phyloP scores from a whole-genome alignment of 2,888 invertebrate species.

The Cyclophora albipunctata region DNA sequence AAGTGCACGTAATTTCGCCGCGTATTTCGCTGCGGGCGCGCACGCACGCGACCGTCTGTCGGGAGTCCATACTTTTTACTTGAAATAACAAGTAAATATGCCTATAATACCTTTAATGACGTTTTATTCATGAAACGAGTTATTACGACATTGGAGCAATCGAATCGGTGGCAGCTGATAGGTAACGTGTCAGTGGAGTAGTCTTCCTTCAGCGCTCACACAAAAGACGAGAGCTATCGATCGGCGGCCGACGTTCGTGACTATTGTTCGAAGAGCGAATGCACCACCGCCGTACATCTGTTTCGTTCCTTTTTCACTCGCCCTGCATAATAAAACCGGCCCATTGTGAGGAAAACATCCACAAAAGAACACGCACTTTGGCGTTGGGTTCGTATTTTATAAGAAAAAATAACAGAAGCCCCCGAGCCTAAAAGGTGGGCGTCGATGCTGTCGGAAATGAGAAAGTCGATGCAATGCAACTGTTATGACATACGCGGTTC shows the following conservation, averaged over 20 bases:
- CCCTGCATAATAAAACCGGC: conserved; percentile 67
- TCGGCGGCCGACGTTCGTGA: conserved; percentile 56
- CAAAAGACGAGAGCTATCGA: conserved; percentile 64
- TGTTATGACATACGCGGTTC: conserved; percentile 70
- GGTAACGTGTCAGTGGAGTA: conserved; percentile 28
- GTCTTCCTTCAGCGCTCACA: conserved; percentile 27
- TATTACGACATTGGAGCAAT: conserved; percentile 17
- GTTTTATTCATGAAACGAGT: no score
- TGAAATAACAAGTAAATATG: conserved; percentile 13
- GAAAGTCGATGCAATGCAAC: conserved; percentile 70
- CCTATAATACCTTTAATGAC: conserved; percentile 8
- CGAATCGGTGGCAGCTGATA: conserved; percentile 40
- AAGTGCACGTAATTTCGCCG: conserved; percentile 65
- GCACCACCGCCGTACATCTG: conserved; percentile 66
- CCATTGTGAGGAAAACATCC: conserved; percentile 63
- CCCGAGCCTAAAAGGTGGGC: conserved; percentile 61
- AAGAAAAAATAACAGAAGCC: conserved; percentile 65
- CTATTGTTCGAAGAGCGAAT: conserved; percentile 62
- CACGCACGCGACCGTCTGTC: conserved; percentile 64
- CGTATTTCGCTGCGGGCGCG: conserved; percentile 50
- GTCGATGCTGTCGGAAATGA: conserved; percentile 61
- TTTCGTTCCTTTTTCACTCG: conserved; percentile 67
- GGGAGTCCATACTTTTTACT: conserved; percentile 37
- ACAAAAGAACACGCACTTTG: conserved; percentile 70
- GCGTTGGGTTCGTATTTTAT: conserved; percentile 50